A percentile compares a stretch with the other conserved stretches of the same genome.
Evolutionary conservation across 1,140 invertebrate species (phyloP).

Genomic region (Hyphantria cunea): DNA sequence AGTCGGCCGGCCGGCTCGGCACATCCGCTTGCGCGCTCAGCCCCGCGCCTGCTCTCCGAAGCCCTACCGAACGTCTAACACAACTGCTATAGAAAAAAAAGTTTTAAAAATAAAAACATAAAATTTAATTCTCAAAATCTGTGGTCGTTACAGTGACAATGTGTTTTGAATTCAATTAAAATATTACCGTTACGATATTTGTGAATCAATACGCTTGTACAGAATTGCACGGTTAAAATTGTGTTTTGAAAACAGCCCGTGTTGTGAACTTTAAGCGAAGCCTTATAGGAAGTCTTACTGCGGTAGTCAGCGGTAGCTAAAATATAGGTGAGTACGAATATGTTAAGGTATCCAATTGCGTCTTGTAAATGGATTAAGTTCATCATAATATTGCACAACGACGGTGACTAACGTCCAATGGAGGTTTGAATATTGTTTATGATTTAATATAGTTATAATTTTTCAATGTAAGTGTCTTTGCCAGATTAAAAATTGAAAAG

Average conservation of each 20-base stretch:
- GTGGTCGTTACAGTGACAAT: constrained; percentile 13
- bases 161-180: constrained; percentile 7
- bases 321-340: constrained; percentile 38
- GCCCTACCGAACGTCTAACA: constrained; percentile 35
- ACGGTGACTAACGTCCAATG: neutral
- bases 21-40: constrained; percentile 73
- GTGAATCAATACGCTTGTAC: constrained; percentile 13
- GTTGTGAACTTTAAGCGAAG: constrained; percentile 44
- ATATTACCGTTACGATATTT: constrained; percentile 5
- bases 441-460: no score
- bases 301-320: constrained; percentile 29
- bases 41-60: constrained; percentile 53
- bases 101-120: constrained; percentile 5
- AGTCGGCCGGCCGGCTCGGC: constrained; percentile 65
- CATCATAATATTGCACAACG: constrained; percentile 7
- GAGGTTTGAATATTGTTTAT: no score
- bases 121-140: neutral
- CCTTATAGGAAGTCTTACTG: constrained; percentile 40
- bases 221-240: constrained; percentile 11
- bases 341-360: constrained; percentile 34
- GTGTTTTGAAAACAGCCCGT: constrained; percentile 23
- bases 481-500: no score
- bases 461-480: no score
- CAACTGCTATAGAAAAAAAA: constrained; percentile 8
- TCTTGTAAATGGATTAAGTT: constrained; percentile 11